Base-by-base conservation (phyloP, 1,140 invertebrate species). In the Aphidius gifuensis region DNA sequence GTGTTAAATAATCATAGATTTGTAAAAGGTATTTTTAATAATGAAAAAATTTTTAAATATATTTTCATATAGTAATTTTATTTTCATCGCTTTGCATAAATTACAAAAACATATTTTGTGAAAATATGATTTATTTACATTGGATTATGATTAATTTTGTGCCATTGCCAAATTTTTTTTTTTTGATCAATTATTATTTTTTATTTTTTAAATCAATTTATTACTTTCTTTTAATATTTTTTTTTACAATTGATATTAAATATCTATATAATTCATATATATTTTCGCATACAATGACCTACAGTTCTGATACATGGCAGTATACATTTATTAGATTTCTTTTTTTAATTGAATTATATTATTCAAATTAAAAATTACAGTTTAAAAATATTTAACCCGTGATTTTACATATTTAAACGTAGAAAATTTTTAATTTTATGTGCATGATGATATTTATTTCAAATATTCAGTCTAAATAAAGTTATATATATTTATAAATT, bases 51-150 rank as follows among this genome's bases (percentile, higher is more conserved):
- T 16, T 4, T 16, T 43, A 11, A n/a, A 43, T 61, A 43, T 43
- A 72, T 71, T 77, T 71, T 74, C 23, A 23, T 71, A 72, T 70
- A 63, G 50, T 75, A 69, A 74, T 75, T 77, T 78, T 78, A 77
- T 77, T 71, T 76, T 73, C 68, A 71, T 76, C 72, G 76, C 74
- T 79, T 77, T 79, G 71, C 77, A 76, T 80, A 79, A 79, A 79
- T 80, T 80, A 80, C 79, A n/a, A 80, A 80, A 80, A 79, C 77
- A 79, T 80, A 79, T 38, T 55, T 80, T 76, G 76, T 79, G 74
- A 79, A 79, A 80, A 80, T 80, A 79, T 79, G 75, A 65, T 79
- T 72, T 80, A 80, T 80, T 73, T 80, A 80, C 77, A 80, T 71
- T 69, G 74, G 23, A 73, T 75, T 75, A 71, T 77, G 70, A 51